A percentile compares a stretch with the other conserved stretches of the same genome.
phyloP scores from a whole-genome alignment of 2,888 invertebrate genomes.

The Fragum sueziense region DNA sequence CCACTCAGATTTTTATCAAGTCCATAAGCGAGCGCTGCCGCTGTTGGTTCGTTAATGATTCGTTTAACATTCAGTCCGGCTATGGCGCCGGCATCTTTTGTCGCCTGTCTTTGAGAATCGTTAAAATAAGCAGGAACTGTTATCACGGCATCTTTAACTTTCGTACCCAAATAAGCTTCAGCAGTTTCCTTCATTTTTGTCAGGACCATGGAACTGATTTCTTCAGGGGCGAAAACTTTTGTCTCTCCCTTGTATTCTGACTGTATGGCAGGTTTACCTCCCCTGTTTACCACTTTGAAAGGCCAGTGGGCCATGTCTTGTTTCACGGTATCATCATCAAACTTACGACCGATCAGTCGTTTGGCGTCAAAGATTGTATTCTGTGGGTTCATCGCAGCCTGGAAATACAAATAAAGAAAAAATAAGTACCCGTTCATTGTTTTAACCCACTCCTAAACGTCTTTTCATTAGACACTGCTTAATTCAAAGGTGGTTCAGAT shows the following conservation, averaged over 20 bases:
- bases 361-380: constrained; percentile 86
- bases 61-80: constrained; percentile 83
- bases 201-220: constrained; percentile 94
- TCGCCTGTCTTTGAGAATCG: constrained; percentile 86
- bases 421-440: too few species aligned
- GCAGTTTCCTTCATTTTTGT: constrained; percentile 91
- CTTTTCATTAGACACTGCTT: too few species aligned
- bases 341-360: constrained; percentile 76
- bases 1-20: constrained; percentile 83
- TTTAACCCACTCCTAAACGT: too few species aligned
- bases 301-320: constrained; percentile 78
- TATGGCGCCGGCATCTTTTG: constrained; percentile 83
- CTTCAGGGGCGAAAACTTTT: constrained; percentile 94
- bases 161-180: constrained; percentile 86
- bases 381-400: constrained; percentile 87
- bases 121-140: constrained; percentile 82
- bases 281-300: constrained; percentile 69
- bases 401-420: constrained; percentile 60
- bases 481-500: too few species aligned
- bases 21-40: constrained; percentile 85
- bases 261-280: constrained; percentile 75
- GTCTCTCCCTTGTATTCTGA: constrained; percentile 88
- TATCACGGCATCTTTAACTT: constrained; percentile 77
- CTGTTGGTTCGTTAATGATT: constrained; percentile 86
- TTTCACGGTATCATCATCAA: constrained; percentile 71